Evolutionary conservation across 2,797 vertebrate genomes (phyloP).

Genomic region (Dendrocincla fuliginosa): DNA sequence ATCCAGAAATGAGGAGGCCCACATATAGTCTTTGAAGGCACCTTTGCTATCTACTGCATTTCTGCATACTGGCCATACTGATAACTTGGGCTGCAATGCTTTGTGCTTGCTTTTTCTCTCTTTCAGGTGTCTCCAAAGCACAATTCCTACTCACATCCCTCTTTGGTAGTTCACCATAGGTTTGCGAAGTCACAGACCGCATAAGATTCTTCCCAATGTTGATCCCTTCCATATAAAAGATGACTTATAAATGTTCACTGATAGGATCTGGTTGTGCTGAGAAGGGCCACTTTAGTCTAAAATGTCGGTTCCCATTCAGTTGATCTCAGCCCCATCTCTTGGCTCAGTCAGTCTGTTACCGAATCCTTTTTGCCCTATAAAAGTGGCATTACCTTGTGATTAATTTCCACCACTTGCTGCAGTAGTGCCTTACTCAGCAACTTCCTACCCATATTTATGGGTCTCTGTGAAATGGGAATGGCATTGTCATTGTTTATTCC

Average conservation of each 20-base stretch:
- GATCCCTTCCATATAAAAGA: background rate
- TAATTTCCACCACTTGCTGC: background rate
- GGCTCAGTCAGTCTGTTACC: background rate
- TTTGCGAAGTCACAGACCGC: background rate
- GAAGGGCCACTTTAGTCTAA: background rate
- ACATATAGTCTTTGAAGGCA: background rate
- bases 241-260: background rate
- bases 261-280: background rate
- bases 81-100: background rate
- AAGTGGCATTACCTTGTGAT: background rate
- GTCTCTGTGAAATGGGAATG: background rate
- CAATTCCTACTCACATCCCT: background rate
- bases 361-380: background rate
- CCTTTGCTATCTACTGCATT: background rate
- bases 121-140: background rate
- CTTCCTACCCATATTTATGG: background rate
- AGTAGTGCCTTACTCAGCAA: conserved; percentile 8
- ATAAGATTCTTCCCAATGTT: background rate
- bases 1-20: background rate
- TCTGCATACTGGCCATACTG: background rate
- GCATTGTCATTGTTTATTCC: conserved; percentile 34
- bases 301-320: background rate
- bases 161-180: rapidly evolving
- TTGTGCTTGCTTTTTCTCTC: background rate
- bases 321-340: background rate